Evolutionary conservation across 2,888 invertebrate genomes (phyloP).

Genomic region (Thereva unica): DNA sequence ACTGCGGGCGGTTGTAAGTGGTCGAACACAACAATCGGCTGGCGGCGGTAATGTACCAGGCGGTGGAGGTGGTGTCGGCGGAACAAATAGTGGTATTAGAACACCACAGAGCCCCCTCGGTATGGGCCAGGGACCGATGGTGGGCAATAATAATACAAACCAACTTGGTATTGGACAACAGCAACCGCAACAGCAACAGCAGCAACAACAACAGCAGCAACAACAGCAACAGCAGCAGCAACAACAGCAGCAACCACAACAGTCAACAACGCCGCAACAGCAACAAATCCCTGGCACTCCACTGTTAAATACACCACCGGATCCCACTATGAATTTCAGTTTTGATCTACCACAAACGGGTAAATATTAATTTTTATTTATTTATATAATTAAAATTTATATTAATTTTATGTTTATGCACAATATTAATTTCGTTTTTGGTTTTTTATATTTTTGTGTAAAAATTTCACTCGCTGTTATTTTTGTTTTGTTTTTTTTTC

Average conservation of each 20-base stretch:
- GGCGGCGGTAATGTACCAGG: conserved; percentile 48
- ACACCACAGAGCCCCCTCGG: conserved; percentile 57
- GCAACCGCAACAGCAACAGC: conserved; percentile 40
- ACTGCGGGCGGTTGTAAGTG: conserved; percentile 84
- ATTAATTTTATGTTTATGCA: not conserved
- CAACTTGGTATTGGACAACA: conserved; percentile 44
- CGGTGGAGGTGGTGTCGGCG: conserved; percentile 43
- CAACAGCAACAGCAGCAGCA: conserved; percentile 45
- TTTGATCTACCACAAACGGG: conserved; percentile 54
- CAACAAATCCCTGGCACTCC: conserved; percentile 47
- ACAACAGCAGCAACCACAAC: conserved; percentile 42
- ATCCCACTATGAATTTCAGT: conserved; percentile 55
- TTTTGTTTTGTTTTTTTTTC: not conserved
- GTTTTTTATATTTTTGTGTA: not conserved
- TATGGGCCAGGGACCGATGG: conserved; percentile 52
- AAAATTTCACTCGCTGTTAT: not conserved
- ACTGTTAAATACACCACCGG: conserved; percentile 55
- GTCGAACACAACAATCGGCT: conserved; percentile 66
- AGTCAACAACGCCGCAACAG: conserved; percentile 44
- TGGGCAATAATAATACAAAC: conserved; percentile 53
- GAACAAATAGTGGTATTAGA: conserved; percentile 46
- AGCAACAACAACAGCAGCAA: conserved; percentile 43
- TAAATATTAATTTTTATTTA: conserved; percentile 46
- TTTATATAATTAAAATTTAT: conserved; percentile 11
- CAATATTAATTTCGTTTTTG: not conserved